These are phyloP conservation scores for Siderastrea siderea DNA, from an alignment of 92 coral and sea anemone genomes.

Conservation along the genomic window DNA sequence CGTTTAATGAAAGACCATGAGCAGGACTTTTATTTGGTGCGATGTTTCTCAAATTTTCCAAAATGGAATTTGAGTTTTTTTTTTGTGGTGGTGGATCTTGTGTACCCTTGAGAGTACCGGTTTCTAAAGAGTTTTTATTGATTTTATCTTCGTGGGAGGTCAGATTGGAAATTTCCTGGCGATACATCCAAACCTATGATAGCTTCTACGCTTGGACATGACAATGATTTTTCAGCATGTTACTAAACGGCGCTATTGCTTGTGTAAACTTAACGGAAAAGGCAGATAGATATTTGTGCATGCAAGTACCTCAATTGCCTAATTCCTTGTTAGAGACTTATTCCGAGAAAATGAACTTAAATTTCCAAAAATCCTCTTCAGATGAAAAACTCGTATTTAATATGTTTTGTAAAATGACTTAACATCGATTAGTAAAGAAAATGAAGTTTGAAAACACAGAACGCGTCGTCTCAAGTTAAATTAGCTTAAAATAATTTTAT, in stretches of 20 bases:
- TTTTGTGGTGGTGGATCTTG: neutral
- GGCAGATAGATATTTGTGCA: neutral
- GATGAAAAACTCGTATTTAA: neutral
- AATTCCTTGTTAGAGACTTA: neutral
- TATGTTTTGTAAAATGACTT: neutral
- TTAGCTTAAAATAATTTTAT: neutral
- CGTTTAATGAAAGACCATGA: neutral
- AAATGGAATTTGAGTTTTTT: constrained; percentile 12
- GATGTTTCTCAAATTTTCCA: neutral
- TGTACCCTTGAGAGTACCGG: neutral
- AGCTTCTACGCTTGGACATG: neutral
- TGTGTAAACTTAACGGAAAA: neutral
- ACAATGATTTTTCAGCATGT: neutral
- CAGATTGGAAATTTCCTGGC: neutral
- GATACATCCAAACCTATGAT: neutral
- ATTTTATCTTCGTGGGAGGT: constrained; percentile 13
- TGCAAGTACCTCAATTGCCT: neutral
- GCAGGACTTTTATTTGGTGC: neutral
- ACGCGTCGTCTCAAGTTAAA: neutral
- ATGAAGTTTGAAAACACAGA: neutral
- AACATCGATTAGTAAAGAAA: neutral
- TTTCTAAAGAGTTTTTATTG: neutral
- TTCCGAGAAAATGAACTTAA: neutral
- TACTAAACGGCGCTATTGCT: neutral
- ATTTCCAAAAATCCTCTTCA: neutral